Conservation (phyloP, 2,113 vertebrate genomes). For the Mus pahari region DNA sequence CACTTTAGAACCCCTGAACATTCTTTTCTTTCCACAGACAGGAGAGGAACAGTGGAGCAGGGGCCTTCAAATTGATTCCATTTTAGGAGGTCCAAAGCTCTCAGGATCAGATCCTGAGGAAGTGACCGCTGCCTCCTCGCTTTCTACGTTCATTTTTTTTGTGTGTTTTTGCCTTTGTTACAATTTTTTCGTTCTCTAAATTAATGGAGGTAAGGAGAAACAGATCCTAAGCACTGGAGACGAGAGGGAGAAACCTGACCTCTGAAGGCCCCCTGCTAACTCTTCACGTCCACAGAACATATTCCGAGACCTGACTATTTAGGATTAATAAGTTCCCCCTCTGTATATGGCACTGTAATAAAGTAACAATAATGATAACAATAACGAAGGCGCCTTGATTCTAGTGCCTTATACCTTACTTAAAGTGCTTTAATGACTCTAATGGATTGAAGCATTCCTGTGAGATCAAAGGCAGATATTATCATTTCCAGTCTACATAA, state of each 20-base stretch:
- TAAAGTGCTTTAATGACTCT: constrained; percentile 79
- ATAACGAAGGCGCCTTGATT: constrained; percentile 64
- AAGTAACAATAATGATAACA: constrained; percentile 68
- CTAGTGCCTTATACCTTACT: constrained; percentile 64
- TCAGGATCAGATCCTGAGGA: neutral
- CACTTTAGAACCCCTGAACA: neutral
- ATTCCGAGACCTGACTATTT: constrained; percentile 40
- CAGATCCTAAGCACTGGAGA: neutral
- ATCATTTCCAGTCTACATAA: constrained; percentile 77
- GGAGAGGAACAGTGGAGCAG: neutral
- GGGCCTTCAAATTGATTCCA: neutral
- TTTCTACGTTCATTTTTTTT: constrained; percentile 15
- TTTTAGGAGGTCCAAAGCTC: neutral
- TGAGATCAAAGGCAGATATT: constrained; percentile 78
- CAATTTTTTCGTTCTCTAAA: constrained; percentile 13
- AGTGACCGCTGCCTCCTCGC: neutral
- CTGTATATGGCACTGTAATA: constrained; percentile 54
- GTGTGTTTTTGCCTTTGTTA: constrained; percentile 38
- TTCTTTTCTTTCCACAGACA: neutral
- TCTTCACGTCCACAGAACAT: neutral
- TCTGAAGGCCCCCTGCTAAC: neutral
- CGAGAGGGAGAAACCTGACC: neutral
- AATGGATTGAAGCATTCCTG: constrained; percentile 76
- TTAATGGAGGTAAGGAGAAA: neutral
- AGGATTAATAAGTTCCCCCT: constrained; percentile 35